A percentile compares a stretch with the other conserved stretches of the same genome.
Conservation (phyloP, 30 jellyfish, hydroid and myxozoan species). For the Rhopilema esculentum region DNA sequence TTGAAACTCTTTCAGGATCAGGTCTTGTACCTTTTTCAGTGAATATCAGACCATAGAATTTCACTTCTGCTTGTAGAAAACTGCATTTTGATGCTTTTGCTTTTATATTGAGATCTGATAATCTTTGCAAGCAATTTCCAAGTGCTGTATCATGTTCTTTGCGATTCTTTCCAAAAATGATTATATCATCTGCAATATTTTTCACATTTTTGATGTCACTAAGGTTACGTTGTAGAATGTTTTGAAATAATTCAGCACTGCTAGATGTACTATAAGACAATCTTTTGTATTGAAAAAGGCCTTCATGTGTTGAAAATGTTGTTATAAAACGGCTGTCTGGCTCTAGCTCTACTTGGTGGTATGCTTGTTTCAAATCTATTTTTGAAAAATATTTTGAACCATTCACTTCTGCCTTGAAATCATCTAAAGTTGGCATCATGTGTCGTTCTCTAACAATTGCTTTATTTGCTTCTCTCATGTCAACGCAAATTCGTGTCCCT, state of each 20-base stretch:
- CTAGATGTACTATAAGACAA: constrained; percentile 40
- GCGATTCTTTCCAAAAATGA: constrained; percentile 5
- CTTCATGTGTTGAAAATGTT: constrained; percentile 60
- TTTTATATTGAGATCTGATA: constrained; percentile 35
- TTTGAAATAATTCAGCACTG: constrained; percentile 53
- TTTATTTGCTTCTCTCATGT: constrained; percentile 59
- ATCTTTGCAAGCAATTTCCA: neutral
- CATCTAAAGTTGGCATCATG: constrained; percentile 49
- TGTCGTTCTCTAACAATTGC: constrained; percentile 49
- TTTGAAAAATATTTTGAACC: constrained; percentile 52
- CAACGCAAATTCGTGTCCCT: constrained; percentile 59
- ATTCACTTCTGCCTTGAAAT: constrained; percentile 62
- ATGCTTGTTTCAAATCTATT: constrained; percentile 47
- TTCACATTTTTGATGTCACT: constrained; percentile 35
- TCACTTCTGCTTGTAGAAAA: constrained; percentile 47
- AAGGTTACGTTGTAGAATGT: constrained; percentile 25
- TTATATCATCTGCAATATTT: constrained; percentile 69
- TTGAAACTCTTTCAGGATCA: constrained; percentile 42
- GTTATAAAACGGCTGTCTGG: constrained; percentile 57
- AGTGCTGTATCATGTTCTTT: constrained; percentile 25
- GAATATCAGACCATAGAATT: constrained; percentile 49
- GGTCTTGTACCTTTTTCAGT: constrained; percentile 60
- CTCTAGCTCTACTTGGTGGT: constrained; percentile 56
- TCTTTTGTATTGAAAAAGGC: constrained; percentile 38
- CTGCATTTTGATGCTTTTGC: constrained; percentile 47